These are phyloP conservation scores for Caenorhabditis virilis DNA, from an alignment of 2,888 invertebrate genomes.

Conservation along the genomic window DNA sequence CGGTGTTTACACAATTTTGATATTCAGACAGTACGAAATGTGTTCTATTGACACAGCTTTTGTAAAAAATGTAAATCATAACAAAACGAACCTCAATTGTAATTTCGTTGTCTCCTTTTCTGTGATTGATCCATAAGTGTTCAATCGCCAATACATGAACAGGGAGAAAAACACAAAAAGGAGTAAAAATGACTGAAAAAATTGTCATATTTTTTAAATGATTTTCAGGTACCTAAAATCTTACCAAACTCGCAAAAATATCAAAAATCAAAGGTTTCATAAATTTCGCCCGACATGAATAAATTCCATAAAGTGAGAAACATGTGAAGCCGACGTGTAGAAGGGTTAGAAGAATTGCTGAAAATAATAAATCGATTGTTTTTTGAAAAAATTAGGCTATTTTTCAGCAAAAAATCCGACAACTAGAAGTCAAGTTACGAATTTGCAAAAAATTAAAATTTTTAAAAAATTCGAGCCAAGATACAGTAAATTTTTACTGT, in stretches of 20 bases:
- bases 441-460: too few species aligned
- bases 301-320: slow-evolving; percentile 49
- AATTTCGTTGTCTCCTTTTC: slow-evolving; percentile 46
- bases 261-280: slow-evolving; percentile 50
- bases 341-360: slow-evolving; percentile 40
- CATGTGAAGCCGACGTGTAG: slow-evolving; percentile 48
- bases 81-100: slow-evolving; percentile 35
- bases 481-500: too few species aligned
- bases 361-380: slow-evolving; percentile 6
- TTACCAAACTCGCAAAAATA: slow-evolving; percentile 43
- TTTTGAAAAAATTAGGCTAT: background rate
- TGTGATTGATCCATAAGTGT: slow-evolving; percentile 34
- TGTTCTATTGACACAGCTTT: too few species aligned
- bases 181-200: slow-evolving; percentile 40
- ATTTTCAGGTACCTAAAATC: slow-evolving; percentile 3
- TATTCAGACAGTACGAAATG: too few species aligned
- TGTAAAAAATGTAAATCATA: background rate
- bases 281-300: slow-evolving; percentile 48
- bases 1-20: too few species aligned
- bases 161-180: slow-evolving; percentile 42
- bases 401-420: too few species aligned
- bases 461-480: too few species aligned
- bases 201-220: background rate
- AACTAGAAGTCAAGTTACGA: too few species aligned
- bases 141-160: slow-evolving; percentile 42